A percentile compares a stretch with the other conserved stretches of the same genome.
Conservation (phyloP, 2,113 vertebrate species). For the Rhizomys pruinosus region DNA sequence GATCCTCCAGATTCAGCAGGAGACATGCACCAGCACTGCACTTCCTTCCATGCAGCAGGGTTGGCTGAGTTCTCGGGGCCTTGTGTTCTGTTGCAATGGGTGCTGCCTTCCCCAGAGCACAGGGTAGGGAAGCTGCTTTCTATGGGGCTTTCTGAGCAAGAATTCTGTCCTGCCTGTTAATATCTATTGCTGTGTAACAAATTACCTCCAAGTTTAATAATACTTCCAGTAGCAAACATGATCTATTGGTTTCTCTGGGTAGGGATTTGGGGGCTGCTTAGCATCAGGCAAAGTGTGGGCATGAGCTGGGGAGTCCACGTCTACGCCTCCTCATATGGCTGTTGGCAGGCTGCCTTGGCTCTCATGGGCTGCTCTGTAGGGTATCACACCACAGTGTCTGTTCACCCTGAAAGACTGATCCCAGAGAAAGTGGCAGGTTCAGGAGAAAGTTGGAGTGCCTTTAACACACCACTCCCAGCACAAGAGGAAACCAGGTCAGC, state of each 20-base stretch:
- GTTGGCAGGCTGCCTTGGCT: neutral
- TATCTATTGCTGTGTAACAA: neutral
- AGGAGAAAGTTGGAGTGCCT: slow-evolving; percentile 39
- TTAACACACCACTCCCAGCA: neutral
- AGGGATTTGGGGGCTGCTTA: neutral
- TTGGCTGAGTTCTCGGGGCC: neutral
- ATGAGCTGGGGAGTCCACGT: no score
- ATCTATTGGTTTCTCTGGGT: neutral
- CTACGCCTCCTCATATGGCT: no score
- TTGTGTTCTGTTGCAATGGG: neutral
- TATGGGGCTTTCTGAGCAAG: no score
- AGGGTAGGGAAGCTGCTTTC: neutral
- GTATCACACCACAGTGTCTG: neutral
- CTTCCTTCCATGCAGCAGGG: no score
- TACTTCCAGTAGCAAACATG: neutral
- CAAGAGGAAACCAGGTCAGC: neutral
- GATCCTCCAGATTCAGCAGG: neutral
- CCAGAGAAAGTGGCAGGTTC: neutral
- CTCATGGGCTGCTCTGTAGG: neutral
- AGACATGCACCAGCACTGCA: neutral
- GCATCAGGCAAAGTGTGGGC: no score
- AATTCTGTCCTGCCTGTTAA: neutral
- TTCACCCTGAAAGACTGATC: neutral
- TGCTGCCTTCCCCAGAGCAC: neutral
- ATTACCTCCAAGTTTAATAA: neutral